Evolutionary conservation across 2,113 vertebrate species (phyloP), one percentile per base, ranked within the genome.

Genomic region (Megalops atlanticus): DNA sequence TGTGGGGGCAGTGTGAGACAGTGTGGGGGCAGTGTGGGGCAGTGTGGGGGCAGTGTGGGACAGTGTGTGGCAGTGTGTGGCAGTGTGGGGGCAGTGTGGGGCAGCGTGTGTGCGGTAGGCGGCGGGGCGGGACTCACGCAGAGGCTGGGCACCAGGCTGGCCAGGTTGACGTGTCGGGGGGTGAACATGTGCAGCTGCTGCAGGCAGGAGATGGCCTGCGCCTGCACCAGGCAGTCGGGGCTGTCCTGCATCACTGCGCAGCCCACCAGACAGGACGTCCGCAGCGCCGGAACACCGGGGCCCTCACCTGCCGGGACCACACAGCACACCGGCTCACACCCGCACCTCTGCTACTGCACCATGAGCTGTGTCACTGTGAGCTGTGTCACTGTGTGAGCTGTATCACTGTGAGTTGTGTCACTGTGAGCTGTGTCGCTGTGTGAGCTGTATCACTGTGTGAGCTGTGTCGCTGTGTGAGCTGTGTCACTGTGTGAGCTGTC

Each of bases 131-230:
- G 90, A 97, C 97, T 96, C 86, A 99, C 97, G 90, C 97, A 99
- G 3, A 99, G 94, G 33, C 93, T 94, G 84, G 93, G 95, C 0
- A 98, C 96, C 16, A 99, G 93, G 85, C 83, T 92, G 40, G 93
- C 94, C 84, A 99, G 92, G 91, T 98, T 94, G 85, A 98, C 94
- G 0, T 98, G 95, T 15, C 91, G 89, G 10, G 97, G 97, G 38
- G 95, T 95, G 92, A 97, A 99, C 97, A 99, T 97, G 90, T 99
- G 97, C 83, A 99, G 96, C 90, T 98, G 96, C 89, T 99, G 97
- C 87, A 99, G 93, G 86, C 97, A 97, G 84, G 94, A 94, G 84
- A 98, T 95, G 82, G 96, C 94, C 84, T 96, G 92, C 77, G 97
- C 94, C 89, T 97, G 96, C 39, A 98, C 95, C 84, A 97, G 92